A percentile compares a stretch with the other conserved stretches of the same genome.
Conservation (phyloP, 2,797 vertebrate species). For the Jordanella pulchra region DNA sequence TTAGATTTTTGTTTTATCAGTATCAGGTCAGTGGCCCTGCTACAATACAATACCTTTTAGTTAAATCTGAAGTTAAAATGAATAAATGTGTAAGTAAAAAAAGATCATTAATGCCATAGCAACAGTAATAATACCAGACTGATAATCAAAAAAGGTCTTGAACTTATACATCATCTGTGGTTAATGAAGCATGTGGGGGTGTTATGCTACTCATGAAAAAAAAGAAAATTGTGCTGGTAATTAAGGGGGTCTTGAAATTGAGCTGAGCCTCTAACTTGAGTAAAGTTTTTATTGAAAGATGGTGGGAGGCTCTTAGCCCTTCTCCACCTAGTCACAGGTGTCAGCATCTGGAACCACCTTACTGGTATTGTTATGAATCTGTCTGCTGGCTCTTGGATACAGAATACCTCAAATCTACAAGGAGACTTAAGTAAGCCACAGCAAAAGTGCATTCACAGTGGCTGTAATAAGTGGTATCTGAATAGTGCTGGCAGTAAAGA, state of each 20-base stretch:
- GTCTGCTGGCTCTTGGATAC: no score
- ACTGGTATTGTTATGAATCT: no score
- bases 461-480: no score
- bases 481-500: no score
- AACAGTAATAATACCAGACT: background rate
- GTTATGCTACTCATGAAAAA: background rate
- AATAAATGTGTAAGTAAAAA: background rate
- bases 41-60: background rate
- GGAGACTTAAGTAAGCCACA: no score
- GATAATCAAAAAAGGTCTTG: background rate
- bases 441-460: no score
- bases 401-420: no score
- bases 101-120: no score
- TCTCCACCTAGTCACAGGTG: background rate
- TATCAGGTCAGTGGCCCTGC: background rate
- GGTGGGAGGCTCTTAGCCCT: background rate
- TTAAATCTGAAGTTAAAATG: background rate
- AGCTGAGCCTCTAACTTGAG: background rate
- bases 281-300: background rate
- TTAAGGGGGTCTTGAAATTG: background rate
- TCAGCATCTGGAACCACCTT: background rate
- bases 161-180: background rate
- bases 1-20: background rate
- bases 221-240: background rate
- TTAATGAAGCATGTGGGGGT: background rate